Evolutionary conservation across 2,797 vertebrate genomes (phyloP).

Genomic region (Prunella strophiata): DNA sequence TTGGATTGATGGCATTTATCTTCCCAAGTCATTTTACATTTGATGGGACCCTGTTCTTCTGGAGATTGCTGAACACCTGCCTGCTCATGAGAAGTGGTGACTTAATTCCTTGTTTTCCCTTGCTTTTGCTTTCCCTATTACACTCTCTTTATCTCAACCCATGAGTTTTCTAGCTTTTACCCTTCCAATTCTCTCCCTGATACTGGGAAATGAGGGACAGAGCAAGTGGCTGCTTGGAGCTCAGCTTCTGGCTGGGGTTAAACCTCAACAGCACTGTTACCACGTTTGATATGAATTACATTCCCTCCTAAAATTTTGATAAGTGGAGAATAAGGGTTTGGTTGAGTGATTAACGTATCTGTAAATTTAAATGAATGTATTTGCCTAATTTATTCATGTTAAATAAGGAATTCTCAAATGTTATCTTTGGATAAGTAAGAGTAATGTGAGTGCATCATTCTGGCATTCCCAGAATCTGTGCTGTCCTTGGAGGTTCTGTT

Average conservation of each 20-base stretch:
- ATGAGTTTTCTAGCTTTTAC: background rate
- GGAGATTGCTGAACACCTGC: background rate
- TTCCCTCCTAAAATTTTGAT: background rate
- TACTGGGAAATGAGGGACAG: background rate
- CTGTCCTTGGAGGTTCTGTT: background rate
- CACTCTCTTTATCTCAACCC: background rate
- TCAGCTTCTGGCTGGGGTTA: background rate
- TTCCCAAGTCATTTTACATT: background rate
- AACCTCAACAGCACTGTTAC: background rate
- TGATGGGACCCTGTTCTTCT: background rate
- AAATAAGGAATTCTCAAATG: background rate
- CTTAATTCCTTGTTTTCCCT: background rate
- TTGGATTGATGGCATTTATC: accelerated
- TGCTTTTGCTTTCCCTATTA: background rate
- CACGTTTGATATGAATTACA: background rate
- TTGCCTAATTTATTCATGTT: background rate
- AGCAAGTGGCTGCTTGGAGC: background rate
- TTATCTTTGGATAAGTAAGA: background rate
- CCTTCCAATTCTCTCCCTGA: background rate
- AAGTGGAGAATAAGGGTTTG: background rate
- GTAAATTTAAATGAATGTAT: background rate
- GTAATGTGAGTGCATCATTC: background rate
- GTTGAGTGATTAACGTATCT: background rate
- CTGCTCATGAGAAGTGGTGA: background rate
- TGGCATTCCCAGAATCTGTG: background rate